Conservation (phyloP, 2,888 invertebrate species). For the Cecidostiba fungosa region DNA sequence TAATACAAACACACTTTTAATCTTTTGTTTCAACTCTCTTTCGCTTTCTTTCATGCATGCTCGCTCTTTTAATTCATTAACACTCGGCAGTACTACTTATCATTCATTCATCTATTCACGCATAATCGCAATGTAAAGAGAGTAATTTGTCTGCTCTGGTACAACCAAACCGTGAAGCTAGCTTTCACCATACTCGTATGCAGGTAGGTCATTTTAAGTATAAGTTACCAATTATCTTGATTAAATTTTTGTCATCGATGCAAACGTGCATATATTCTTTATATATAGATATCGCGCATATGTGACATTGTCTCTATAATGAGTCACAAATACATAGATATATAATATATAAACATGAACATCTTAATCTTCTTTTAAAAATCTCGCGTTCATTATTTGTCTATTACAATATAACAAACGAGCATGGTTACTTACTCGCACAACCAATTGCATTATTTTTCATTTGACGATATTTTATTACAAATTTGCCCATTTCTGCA, state of each 20-base stretch:
- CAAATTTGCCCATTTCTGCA: slow-evolving; percentile 65
- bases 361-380: slow-evolving; percentile 70
- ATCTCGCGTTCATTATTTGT: slow-evolving; percentile 13
- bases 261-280: slow-evolving; percentile 67
- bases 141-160: slow-evolving; percentile 52
- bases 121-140: slow-evolving; percentile 17
- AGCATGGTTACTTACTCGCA: slow-evolving; percentile 57
- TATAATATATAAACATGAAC: slow-evolving; percentile 68
- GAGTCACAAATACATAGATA: slow-evolving; percentile 56
- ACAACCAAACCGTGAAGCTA: slow-evolving; percentile 57
- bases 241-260: slow-evolving; percentile 13
- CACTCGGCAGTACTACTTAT: background rate
- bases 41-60: slow-evolving; percentile 5
- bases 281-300: slow-evolving; percentile 54
- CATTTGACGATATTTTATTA: slow-evolving; percentile 65
- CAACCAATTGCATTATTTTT: slow-evolving; percentile 59
- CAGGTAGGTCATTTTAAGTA: slow-evolving; percentile 35
- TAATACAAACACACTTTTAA: slow-evolving; percentile 30
- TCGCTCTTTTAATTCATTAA: background rate
- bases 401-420: slow-evolving; percentile 44
- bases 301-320: background rate
- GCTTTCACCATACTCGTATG: slow-evolving; percentile 55
- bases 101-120: slow-evolving; percentile 19
- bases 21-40: slow-evolving; percentile 33
- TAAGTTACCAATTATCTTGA: slow-evolving; percentile 34